Conservation (phyloP, 1,140 invertebrate genomes). For the Bradysia coprophila region DNA sequence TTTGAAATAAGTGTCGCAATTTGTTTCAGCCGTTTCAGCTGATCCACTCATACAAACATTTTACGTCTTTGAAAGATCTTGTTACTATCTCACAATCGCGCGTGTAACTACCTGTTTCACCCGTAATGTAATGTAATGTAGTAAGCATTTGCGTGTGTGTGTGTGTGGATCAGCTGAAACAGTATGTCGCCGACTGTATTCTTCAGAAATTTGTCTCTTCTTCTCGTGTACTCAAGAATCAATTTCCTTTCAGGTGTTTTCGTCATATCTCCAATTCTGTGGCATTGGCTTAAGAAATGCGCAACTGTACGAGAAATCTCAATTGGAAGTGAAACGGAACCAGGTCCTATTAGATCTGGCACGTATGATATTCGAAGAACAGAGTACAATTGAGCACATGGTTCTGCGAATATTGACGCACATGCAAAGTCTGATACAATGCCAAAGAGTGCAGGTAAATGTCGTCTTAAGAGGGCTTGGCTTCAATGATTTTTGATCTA, state of each 20-base stretch:
- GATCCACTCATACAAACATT: too few species aligned
- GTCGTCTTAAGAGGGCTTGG: slow-evolving; percentile 1
- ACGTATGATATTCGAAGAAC: slow-evolving; percentile 91
- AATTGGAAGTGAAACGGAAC: slow-evolving; percentile 85
- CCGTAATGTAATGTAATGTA: too few species aligned
- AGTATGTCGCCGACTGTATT: too few species aligned
- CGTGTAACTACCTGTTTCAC: too few species aligned
- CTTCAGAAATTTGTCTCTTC: too few species aligned
- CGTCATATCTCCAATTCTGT: slow-evolving; percentile 87
- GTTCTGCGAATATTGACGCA: slow-evolving; percentile 87
- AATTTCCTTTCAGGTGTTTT: slow-evolving; percentile 49
- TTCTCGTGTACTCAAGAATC: too few species aligned
- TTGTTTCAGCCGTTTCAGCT: too few species aligned
- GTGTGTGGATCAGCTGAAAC: too few species aligned
- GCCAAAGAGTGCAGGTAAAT: slow-evolving; percentile 72
- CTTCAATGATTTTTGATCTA: slow-evolving; percentile 3
- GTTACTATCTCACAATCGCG: too few species aligned
- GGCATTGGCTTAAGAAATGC: slow-evolving; percentile 89
- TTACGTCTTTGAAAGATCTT: too few species aligned
- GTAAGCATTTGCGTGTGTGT: too few species aligned
- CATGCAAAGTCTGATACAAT: slow-evolving; percentile 84
- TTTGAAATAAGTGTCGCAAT: too few species aligned
- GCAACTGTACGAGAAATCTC: slow-evolving; percentile 82
- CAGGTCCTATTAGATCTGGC: slow-evolving; percentile 88
- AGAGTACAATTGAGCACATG: slow-evolving; percentile 89